phyloP scores from a whole-genome alignment of 2,113 vertebrate species.

The Coptodon bakossiorum region DNA sequence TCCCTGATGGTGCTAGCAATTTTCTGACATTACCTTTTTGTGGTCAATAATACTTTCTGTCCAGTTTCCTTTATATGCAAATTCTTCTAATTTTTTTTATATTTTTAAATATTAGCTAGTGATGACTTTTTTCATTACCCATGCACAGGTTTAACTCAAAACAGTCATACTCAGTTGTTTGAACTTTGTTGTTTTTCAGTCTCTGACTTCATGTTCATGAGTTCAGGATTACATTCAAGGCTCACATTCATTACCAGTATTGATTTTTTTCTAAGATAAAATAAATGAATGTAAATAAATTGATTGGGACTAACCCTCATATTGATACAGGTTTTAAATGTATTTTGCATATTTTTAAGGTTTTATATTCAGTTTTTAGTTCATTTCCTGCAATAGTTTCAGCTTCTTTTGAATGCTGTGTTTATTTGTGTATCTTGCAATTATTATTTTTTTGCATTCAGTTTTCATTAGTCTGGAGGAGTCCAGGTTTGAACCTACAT shows the following conservation, averaged over 20 bases:
- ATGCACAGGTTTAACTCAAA: neutral
- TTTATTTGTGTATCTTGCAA: neutral
- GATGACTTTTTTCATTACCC: neutral
- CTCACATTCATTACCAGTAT: neutral
- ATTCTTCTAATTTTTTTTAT: neutral
- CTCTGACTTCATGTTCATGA: neutral
- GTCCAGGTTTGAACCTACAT: neutral
- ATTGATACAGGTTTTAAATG: accelerated
- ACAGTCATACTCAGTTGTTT: neutral
- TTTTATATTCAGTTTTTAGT: neutral
- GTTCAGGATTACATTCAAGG: neutral
- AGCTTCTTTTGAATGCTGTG: neutral
- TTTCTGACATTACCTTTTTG: neutral
- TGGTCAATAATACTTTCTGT: neutral
- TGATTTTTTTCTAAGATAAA: neutral
- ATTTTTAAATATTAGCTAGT: neutral
- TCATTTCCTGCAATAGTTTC: neutral
- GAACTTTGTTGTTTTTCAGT: neutral
- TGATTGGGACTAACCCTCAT: neutral
- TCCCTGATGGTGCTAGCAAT: neutral
- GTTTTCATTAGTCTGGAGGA: neutral
- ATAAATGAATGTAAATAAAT: neutral
- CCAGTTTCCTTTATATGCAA: accelerated
- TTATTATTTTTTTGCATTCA: neutral
- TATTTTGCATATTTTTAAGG: neutral